These are phyloP conservation scores for Rosalia funebris DNA, from an alignment of 2,888 invertebrate species.

Conservation along the genomic window DNA sequence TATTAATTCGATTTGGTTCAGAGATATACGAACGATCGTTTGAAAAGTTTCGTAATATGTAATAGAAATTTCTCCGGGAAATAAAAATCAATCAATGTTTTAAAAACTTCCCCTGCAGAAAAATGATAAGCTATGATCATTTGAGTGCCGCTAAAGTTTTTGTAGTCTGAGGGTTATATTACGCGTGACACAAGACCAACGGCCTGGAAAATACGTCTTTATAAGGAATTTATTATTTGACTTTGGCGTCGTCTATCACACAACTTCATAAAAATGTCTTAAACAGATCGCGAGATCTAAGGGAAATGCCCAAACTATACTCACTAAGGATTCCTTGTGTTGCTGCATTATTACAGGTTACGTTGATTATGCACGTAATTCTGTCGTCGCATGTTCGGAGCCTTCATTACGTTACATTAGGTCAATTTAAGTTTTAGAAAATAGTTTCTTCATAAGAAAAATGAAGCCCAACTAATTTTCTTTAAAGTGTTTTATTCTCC, in stretches of 20 bases:
- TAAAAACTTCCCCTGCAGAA: conserved; percentile 14
- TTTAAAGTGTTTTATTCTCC: not conserved
- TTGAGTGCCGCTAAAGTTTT: conserved; percentile 24
- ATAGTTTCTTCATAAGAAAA: not conserved
- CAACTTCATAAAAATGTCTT: conserved; percentile 47
- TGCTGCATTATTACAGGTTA: not conserved
- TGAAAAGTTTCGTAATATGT: no score
- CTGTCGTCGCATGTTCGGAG: not conserved
- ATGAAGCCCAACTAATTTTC: not conserved
- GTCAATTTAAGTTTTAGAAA: no score
- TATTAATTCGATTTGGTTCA: no score
- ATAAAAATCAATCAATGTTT: conserved; percentile 9
- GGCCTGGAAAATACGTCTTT: conserved; percentile 51
- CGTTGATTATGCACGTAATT: not conserved
- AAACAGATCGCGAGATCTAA: conserved; percentile 28
- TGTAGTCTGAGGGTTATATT: conserved; percentile 43
- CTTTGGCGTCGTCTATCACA: conserved; percentile 50
- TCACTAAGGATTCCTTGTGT: not conserved
- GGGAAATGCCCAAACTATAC: not conserved
- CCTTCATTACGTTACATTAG: not conserved
- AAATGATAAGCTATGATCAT: conserved; percentile 22
- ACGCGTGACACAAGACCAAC: conserved; percentile 48
- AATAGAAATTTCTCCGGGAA: not conserved
- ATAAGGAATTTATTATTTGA: conserved; percentile 54
- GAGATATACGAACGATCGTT: no score